Base-by-base conservation (phyloP, 2,113 vertebrate species). In the Apeltes quadracus region DNA sequence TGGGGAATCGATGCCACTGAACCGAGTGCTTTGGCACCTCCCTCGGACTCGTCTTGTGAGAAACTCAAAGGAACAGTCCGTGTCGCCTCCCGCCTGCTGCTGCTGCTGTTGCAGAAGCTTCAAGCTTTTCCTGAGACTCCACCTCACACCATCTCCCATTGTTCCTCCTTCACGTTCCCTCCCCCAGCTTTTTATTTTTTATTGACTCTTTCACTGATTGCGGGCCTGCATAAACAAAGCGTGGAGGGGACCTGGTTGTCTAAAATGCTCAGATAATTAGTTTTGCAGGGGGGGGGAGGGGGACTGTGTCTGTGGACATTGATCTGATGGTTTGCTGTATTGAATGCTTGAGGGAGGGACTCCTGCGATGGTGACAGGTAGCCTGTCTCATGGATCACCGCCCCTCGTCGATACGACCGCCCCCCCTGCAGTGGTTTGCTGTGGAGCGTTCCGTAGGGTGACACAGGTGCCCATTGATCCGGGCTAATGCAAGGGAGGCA, bases 131-230 rank as follows among this genome's bases (percentile, higher is more conserved):
- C 44, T 54, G 23, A 54, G 41, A 67, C 76, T 75, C 64, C 74
- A 54, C 78, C 77, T 73, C 68, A 81, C 72, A 66, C 73, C 71
- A 81, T 79, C 81, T 79, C 61, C 75, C 84, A 75, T 89, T 91
- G 89, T 85, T 83, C 82, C 75, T 74, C 70, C 41, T 34, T 69
- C 73, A 75, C 58, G 68, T 88, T 84, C 18, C 89, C 91, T 91
- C 90, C 93, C 88, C 91, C 91, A 90, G 92, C 5, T 34, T 34
- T 7, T 87, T 92, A 34, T 34, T 34, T 7, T 87, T 92, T 94
- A 96, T 96, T 95, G 95, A 96, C 94, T 90, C 85, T 85, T 82
- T 89, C 75, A 87, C 92, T 95, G 95, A 95, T 95, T 95, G 93
- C 91, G 90, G 87, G 87, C 75, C 80, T 85, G 83, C 90, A 88